Evolutionary conservation across 2,888 invertebrate species (phyloP), one percentile per base, ranked within the genome.

Genomic region (Euspilapteryx auroguttella): DNA sequence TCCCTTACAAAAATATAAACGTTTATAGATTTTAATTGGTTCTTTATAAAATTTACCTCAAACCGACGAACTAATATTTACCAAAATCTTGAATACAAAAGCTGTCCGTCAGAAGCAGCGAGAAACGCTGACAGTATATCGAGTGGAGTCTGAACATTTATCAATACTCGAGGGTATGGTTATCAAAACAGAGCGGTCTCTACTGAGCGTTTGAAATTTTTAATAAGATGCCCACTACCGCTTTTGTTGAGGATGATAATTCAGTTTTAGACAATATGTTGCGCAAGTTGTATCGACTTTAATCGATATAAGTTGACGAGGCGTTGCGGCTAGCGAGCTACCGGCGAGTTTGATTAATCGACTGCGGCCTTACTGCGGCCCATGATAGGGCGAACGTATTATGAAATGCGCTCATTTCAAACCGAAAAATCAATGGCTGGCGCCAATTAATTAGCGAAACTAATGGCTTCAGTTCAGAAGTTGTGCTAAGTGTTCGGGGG

Each of bases 191-290:
- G 52, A 55, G 52, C 59, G 59, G 55, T 56, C 59, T 63, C 65
- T 68, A 65, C 59, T 47, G 55, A 55, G 58, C 59, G 56, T n/a
- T 64, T 61, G 55, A 66, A 68, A 66, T 71, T 75, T 29, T 73
- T 75, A 75, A 75, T 75, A 73, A 73, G 75, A 63, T 68, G 59
- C 62, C 68, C 63, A 73, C 73, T 69, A 65, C 73, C 63, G 66
- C 66, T 65, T 71, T 75, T 73, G 73, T 71, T 54, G 44, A 44
- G 37, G 40, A 42, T 75, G 73, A 75, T 59, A 39, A 34, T 37
- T 69, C 71, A 63, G 55, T 58, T 71, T 63, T 43, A 49, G 49
- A 75, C 73, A 73, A 75, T 69, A 40, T 55, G 56, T 73, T 73
- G 62, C 71, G 68, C 73, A 75, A 73, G 57, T 71, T n/a, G 17